Conservation (phyloP, 2,113 vertebrate species). For the Poeciliopsis occidentalis region DNA sequence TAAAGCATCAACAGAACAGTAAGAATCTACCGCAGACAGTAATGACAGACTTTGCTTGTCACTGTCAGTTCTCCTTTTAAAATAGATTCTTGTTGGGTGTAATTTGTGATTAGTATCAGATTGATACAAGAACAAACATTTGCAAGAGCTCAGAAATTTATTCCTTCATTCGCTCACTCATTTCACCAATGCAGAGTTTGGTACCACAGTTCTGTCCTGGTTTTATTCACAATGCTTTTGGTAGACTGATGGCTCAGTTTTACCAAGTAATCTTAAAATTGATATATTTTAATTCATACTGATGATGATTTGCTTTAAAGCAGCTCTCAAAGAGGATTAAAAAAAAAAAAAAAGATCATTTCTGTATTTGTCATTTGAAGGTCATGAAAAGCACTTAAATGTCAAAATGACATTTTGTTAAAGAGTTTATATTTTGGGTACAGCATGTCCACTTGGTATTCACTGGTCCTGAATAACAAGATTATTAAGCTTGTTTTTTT, state of each 20-base stretch:
- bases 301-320: not conserved
- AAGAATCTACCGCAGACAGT: not conserved
- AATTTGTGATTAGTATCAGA: constrained; percentile 12
- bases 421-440: not conserved
- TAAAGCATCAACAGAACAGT: not conserved
- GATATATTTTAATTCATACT: too few species aligned
- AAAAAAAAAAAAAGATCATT: not conserved
- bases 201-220: not conserved
- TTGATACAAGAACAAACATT: constrained; percentile 3
- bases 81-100: constrained; percentile 8
- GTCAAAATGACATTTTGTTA: too few species aligned
- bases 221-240: too few species aligned
- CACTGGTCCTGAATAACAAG: not conserved
- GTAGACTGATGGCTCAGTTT: not conserved
- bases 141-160: not conserved
- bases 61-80: constrained; percentile 9
- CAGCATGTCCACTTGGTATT: not conserved
- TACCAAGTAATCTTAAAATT: too few species aligned
- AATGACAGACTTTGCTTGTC: not conserved
- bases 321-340: not conserved
- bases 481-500: not conserved
- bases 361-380: too few species aligned
- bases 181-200: not conserved
- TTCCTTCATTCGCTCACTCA: not conserved
- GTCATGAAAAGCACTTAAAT: too few species aligned